Evolutionary conservation across 2,113 vertebrate genomes (phyloP).

Genomic region (Nycticorax nycticorax): DNA sequence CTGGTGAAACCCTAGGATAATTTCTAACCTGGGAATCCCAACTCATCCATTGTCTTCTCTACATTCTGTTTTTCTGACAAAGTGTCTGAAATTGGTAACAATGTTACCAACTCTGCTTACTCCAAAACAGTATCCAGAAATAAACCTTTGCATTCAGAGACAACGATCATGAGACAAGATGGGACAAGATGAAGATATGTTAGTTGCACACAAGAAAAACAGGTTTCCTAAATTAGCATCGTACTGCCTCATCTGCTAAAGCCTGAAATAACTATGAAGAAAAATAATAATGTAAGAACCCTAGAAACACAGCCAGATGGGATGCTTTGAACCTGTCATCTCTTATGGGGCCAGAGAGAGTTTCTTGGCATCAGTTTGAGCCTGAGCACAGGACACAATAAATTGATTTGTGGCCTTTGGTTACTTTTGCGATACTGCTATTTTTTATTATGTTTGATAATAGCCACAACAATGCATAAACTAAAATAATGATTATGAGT

Average conservation of each 20-base stretch:
- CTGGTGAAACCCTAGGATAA: neutral
- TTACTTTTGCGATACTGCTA: neutral
- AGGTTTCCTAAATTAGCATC: conserved; percentile 40
- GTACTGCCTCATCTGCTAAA: conserved; percentile 5
- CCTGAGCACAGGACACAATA: neutral
- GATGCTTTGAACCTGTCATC: neutral
- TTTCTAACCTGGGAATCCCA: neutral
- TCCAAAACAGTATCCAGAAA: conserved; percentile 28
- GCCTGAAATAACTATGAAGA: conserved; percentile 46
- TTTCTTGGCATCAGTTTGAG: neutral
- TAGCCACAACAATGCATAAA: neutral
- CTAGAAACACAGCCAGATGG: conserved; percentile 27
- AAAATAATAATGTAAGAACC: conserved; percentile 16
- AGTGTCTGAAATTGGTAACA: neutral
- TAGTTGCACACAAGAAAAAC: conserved; percentile 21
- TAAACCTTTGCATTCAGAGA: conserved; percentile 1
- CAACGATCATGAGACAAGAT: conserved; percentile 30
- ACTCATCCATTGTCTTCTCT: neutral
- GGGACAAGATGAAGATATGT: conserved; percentile 28
- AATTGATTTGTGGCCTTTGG: neutral
- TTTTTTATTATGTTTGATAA: neutral
- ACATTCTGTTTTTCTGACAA: conserved; percentile 8
- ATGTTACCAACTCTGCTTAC: neutral
- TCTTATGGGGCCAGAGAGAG: neutral
- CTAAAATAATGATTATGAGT: neutral